Conservation (phyloP, 2,113 vertebrate genomes). For the Phrynosoma blainvillii region DNA sequence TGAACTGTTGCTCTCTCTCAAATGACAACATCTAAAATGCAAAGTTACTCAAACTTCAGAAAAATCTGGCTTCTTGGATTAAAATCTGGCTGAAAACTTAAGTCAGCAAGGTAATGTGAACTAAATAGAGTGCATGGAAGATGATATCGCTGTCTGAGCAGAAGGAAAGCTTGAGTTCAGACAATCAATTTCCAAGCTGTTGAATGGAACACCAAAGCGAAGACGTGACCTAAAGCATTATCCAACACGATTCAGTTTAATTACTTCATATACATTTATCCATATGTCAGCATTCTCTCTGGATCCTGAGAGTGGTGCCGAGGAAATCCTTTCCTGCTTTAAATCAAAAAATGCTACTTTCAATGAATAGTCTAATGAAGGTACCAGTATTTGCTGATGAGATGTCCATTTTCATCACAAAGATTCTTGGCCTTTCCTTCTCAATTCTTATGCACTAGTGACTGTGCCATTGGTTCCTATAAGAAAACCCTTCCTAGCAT, state of each 20-base stretch:
- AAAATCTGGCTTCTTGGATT: conserved; percentile 48
- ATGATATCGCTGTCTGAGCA: conserved; percentile 52
- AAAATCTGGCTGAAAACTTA: conserved; percentile 47
- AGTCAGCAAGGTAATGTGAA: conserved; percentile 42
- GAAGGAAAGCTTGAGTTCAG: conserved; percentile 44
- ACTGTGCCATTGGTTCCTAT: not conserved
- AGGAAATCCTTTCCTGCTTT: not conserved
- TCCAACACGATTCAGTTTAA: conserved; percentile 17
- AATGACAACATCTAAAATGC: conserved; percentile 30
- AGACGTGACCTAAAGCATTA: not conserved
- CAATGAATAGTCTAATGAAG: not conserved
- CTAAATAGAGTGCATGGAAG: conserved; percentile 1
- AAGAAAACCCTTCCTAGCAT: not conserved
- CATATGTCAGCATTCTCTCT: not conserved
- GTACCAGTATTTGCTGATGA: not conserved
- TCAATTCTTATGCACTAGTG: not conserved
- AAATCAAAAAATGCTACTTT: not conserved
- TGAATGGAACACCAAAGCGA: not conserved
- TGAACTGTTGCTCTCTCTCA: not conserved
- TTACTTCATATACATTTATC: not conserved
- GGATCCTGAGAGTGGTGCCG: not conserved
- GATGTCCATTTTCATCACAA: not conserved
- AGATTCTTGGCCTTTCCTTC: not conserved
- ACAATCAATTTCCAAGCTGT: conserved; percentile 29
- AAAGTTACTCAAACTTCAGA: conserved; percentile 47